Conservation (phyloP, 2,797 vertebrate genomes). For the Fistularia tabacaria region DNA sequence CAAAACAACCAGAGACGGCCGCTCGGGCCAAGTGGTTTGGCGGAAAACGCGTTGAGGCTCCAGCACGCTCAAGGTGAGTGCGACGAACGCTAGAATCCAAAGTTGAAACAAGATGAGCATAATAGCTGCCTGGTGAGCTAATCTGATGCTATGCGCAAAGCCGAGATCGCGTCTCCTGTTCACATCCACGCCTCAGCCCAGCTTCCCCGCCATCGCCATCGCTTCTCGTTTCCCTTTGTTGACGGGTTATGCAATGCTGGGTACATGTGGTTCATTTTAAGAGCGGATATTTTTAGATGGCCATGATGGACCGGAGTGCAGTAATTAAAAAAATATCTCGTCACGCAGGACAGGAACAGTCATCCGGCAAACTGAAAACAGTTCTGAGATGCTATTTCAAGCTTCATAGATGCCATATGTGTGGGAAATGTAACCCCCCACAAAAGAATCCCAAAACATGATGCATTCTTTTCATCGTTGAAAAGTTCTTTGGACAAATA, state of each 20-base stretch:
- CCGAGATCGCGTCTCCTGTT: slow-evolving; percentile 25
- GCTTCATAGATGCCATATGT: slow-evolving; percentile 51
- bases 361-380: slow-evolving; percentile 39
- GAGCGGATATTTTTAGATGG: slow-evolving; percentile 72
- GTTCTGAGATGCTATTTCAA: slow-evolving; percentile 24
- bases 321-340: slow-evolving; percentile 43
- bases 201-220: slow-evolving; percentile 27
- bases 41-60: slow-evolving; percentile 9
- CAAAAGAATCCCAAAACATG: slow-evolving; percentile 5
- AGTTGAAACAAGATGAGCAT: background rate
- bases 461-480: slow-evolving; percentile 41
- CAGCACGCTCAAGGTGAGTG: slow-evolving; percentile 45
- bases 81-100: slow-evolving; percentile 31
- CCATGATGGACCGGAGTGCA: slow-evolving; percentile 47
- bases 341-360: slow-evolving; percentile 38
- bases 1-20: slow-evolving; percentile 52
- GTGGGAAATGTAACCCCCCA: slow-evolving; percentile 48
- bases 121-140: background rate
- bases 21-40: slow-evolving; percentile 24
- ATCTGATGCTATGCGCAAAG: background rate
- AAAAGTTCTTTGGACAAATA: slow-evolving; percentile 24
- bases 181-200: slow-evolving; percentile 7
- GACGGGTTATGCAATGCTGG: slow-evolving; percentile 62
- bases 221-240: slow-evolving; percentile 30
- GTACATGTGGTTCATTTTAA: slow-evolving; percentile 71